phyloP scores from a whole-genome alignment of 2,888 invertebrate species.

The Eueremaeus valkanovi region DNA sequence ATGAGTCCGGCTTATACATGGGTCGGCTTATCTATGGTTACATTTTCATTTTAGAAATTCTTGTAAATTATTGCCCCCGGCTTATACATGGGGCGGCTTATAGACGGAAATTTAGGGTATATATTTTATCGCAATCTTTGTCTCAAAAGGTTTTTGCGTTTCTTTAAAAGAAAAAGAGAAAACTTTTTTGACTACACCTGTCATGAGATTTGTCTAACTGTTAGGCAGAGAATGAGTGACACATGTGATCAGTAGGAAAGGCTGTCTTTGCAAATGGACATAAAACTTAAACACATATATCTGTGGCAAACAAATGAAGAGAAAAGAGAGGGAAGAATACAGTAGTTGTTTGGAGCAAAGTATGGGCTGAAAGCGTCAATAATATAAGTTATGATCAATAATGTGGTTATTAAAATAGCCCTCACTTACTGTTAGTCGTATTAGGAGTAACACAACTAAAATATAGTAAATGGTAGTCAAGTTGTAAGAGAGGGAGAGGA shows the following conservation, averaged over 20 bases:
- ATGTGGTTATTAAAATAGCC: conserved; percentile 31
- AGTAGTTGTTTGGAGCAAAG: neutral
- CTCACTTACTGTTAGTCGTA: conserved; percentile 3
- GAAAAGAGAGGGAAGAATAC: neutral
- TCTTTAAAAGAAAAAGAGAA: neutral
- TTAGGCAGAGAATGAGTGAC: neutral
- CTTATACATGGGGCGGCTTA: too few species aligned
- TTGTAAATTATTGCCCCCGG: too few species aligned
- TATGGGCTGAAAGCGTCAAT: neutral
- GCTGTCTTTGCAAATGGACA: neutral
- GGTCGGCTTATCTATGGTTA: too few species aligned
- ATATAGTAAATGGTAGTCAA: neutral
- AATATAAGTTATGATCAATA: conserved; percentile 32
- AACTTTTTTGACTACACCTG: conserved; percentile 18
- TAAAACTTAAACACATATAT: neutral
- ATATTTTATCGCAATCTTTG: neutral
- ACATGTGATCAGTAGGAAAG: conserved; percentile 12
- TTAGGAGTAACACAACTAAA: conserved; percentile 3
- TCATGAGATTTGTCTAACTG: conserved; percentile 23
- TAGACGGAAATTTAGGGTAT: too few species aligned
- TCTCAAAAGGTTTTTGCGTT: neutral
- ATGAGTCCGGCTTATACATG: too few species aligned
- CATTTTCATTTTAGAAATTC: too few species aligned
- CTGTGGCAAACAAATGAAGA: too few species aligned
- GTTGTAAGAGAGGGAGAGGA: too few species aligned